phyloP scores from a whole-genome alignment of 2,113 vertebrate genomes.

The Oncorhynchus clarkii region DNA sequence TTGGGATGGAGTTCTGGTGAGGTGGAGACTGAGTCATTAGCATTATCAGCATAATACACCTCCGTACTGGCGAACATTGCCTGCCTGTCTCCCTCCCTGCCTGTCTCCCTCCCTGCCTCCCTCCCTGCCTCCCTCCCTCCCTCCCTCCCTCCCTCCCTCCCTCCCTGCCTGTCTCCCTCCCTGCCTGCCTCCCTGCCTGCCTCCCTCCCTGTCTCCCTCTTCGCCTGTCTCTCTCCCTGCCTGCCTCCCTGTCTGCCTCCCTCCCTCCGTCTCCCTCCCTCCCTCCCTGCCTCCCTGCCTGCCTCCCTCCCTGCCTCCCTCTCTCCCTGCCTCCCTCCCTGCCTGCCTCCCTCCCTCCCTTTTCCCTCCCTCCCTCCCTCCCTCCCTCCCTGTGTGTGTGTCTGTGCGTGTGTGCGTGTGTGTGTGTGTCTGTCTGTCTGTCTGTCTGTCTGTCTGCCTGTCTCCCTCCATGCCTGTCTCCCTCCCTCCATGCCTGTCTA shows the following conservation, averaged over 20 bases:
- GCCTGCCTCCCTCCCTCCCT: background rate
- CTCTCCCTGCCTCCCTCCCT: rapidly evolving
- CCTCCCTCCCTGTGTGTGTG: too few relatives aligned
- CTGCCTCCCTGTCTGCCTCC: background rate
- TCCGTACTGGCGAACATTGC: background rate
- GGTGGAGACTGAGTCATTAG: constrained; percentile 56
- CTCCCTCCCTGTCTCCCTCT: background rate
- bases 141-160: rapidly evolving
- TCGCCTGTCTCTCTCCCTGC: too few relatives aligned
- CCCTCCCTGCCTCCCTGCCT: background rate
- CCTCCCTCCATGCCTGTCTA: background rate
- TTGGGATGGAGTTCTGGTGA: too few relatives aligned
- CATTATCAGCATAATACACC: constrained; percentile 67
- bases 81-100: too few relatives aligned
- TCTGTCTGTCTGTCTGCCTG: too few relatives aligned
- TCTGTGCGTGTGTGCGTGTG: too few relatives aligned
- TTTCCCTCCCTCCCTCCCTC: background rate
- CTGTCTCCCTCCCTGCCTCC: too few relatives aligned
- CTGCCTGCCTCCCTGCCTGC: too few relatives aligned
- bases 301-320: background rate
- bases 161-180: too few relatives aligned
- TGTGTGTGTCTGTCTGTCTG: too few relatives aligned
- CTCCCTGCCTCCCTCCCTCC: too few relatives aligned
- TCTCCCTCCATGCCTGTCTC: background rate
- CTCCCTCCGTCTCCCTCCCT: background rate